Evolutionary conservation across 2,888 invertebrate species (phyloP).

Genomic region (Reticulitermes lucifugus): DNA sequence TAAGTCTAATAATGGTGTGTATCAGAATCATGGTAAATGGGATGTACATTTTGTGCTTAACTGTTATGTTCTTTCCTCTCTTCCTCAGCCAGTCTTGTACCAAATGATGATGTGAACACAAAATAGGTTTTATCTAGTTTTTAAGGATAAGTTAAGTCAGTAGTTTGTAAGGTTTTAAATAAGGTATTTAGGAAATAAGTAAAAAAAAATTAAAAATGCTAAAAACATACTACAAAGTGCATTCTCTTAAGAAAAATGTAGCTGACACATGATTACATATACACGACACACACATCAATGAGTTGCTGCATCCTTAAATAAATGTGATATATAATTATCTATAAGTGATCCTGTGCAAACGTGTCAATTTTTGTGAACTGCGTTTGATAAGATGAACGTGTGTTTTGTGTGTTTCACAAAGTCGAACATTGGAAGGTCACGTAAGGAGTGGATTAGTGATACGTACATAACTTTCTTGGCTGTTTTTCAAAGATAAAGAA

Average conservation of each 20-base stretch:
- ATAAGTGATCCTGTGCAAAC: conserved; percentile 53
- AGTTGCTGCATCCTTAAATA: conserved; percentile 54
- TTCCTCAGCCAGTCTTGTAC: conserved; percentile 56
- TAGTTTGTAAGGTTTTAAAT: conserved; percentile 55
- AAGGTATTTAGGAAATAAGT: conserved; percentile 52
- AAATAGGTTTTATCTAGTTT: conserved; percentile 52
- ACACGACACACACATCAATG: conserved; percentile 47
- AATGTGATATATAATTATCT: conserved; percentile 54
- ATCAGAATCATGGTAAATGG: conserved; percentile 52
- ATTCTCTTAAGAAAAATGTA: conserved; percentile 52
- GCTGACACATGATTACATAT: conserved; percentile 47
- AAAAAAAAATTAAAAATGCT: conserved; percentile 45
- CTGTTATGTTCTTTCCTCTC: conserved; percentile 48
- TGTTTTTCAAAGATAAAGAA: conserved; percentile 54
- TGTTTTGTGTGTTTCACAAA: conserved; percentile 26
- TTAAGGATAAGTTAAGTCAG: conserved; percentile 55
- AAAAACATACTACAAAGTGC: conserved; percentile 52
- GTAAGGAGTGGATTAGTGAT: conserved; percentile 51
- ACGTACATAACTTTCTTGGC: conserved; percentile 54
- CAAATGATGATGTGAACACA: conserved; percentile 55
- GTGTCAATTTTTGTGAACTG: conserved; percentile 54
- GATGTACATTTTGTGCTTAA: conserved; percentile 55
- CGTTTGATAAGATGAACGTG: conserved; percentile 36
- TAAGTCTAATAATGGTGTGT: conserved; percentile 45
- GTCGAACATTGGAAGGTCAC: conserved; percentile 10